Evolutionary conservation across 2,113 vertebrate species (phyloP), one percentile per base, ranked within the genome.

Genomic region (Alethe castanea): DNA sequence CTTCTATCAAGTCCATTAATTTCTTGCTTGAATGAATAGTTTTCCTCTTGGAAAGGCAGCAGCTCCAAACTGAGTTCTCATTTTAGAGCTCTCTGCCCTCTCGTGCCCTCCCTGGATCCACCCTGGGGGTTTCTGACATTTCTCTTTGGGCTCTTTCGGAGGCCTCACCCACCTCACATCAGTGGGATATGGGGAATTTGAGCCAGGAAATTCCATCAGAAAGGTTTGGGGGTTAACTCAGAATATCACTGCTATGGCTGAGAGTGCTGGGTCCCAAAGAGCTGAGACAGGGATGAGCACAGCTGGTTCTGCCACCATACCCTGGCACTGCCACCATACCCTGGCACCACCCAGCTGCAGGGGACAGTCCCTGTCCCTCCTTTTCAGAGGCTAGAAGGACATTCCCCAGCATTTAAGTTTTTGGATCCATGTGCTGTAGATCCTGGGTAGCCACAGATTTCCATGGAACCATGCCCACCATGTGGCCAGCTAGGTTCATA

Each of bases 141-240:
- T 59, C 24, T 50, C 18, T 54, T 29, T 5, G 24, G 20, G 20
- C 14, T 47, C 4, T 54, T 79, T 50, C 1, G 1, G 36, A 40
- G 47, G 25, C 23, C 14, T 89, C 67, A 60, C 23, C 11, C 44
- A 44, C 10, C 24, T 69, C 54, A 38, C 5, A 36, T 19, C 50
- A 44, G 40, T 10, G 19, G 50, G 35, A 67, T 29, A 29, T 1
- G 1, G 36, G 29, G 11, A 19, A 77, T 52, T 72, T 6, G 12
- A 66, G 47, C 11, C 44, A 52, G 20, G 33, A 44, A 47, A 33
- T 71, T 59, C 33, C 23, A 54, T n/a, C 53, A 79, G 56, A 28
- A 61, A 0, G 2, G 23, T 0, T 29, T 14, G 8, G 38, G n/a
- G 1, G 5, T 59, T 76, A 71, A 38, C 6, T 62, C 36, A 19